A percentile compares a stretch with the other conserved stretches of the same genome.
phyloP scores from a whole-genome alignment of 2,113 vertebrate species.

The Chlorodrepanis virens region DNA sequence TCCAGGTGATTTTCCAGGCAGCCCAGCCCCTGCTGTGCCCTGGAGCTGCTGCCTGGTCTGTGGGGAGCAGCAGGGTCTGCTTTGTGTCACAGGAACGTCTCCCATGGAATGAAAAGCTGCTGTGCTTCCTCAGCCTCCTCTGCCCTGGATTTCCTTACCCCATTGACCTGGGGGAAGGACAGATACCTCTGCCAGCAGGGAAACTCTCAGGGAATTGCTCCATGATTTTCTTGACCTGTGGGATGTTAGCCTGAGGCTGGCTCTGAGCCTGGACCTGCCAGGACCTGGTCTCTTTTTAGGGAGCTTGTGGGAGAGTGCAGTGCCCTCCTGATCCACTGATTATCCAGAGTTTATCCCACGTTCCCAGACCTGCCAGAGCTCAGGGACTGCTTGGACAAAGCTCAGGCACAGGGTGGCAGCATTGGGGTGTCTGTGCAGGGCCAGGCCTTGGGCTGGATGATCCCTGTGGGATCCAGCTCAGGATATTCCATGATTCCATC shows the following conservation, averaged over 20 bases:
- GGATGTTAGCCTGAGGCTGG: neutral
- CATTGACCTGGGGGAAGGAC: neutral
- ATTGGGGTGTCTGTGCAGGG: neutral
- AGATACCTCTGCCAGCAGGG: neutral
- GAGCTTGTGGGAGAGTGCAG: neutral
- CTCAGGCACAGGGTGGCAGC: neutral
- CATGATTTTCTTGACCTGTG: accelerated
- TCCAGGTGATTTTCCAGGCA: neutral
- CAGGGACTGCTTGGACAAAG: neutral
- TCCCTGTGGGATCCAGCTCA: neutral
- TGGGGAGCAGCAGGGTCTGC: neutral
- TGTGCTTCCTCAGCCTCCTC: neutral
- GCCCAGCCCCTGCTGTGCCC: neutral
- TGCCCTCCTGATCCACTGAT: accelerated
- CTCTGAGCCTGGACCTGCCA: neutral
- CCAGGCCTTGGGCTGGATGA: neutral
- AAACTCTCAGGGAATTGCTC: neutral
- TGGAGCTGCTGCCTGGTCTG: neutral
- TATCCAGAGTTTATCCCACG: accelerated
- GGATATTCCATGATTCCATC: neutral
- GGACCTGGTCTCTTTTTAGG: neutral
- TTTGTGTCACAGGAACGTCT: neutral
- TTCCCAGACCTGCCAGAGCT: neutral
- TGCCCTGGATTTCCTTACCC: neutral
- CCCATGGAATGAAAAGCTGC: neutral